phyloP scores from a whole-genome alignment of 1,140 invertebrate genomes.

The Drosophila teissieri region DNA sequence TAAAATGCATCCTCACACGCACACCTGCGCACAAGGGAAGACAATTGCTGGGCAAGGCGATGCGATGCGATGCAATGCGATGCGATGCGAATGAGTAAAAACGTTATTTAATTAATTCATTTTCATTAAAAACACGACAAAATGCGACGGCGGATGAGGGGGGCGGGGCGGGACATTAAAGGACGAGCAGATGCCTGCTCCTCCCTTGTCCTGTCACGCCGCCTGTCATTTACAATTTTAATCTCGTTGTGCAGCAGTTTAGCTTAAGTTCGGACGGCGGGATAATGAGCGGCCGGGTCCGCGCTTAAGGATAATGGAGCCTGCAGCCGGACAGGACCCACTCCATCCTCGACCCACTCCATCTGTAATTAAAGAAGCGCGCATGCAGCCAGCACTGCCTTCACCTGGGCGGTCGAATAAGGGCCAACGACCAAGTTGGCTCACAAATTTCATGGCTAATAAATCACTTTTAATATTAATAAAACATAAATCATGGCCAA shows the following conservation, averaged over 20 bases:
- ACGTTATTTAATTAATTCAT: constrained; percentile 80
- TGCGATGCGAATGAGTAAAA: constrained; percentile 66
- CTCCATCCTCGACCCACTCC: neutral
- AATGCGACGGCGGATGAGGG: constrained; percentile 51
- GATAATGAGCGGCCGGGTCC: constrained; percentile 57
- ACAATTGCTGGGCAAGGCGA: constrained; percentile 38
- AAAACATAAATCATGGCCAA: constrained; percentile 76
- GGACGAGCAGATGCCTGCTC: constrained; percentile 32
- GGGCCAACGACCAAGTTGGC: constrained; percentile 35
- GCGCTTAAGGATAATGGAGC: constrained; percentile 23
- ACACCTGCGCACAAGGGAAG: constrained; percentile 22
- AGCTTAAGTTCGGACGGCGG: constrained; percentile 67
- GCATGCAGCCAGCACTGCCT: constrained; percentile 42
- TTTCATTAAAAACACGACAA: constrained; percentile 76
- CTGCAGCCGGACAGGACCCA: constrained; percentile 25
- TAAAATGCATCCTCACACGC: constrained; percentile 43
- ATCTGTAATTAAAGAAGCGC: constrained; percentile 71
- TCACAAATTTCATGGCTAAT: constrained; percentile 76
- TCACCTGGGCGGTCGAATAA: constrained; percentile 22
- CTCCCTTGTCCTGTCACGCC: constrained; percentile 59
- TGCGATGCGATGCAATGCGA: constrained; percentile 56
- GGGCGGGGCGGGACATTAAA: constrained; percentile 1
- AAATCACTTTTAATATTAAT: constrained; percentile 84
- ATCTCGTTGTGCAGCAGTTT: constrained; percentile 80
- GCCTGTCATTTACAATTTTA: constrained; percentile 82